Conservation (phyloP, 2,113 vertebrate genomes). For the Acinonyx jubatus region DNA sequence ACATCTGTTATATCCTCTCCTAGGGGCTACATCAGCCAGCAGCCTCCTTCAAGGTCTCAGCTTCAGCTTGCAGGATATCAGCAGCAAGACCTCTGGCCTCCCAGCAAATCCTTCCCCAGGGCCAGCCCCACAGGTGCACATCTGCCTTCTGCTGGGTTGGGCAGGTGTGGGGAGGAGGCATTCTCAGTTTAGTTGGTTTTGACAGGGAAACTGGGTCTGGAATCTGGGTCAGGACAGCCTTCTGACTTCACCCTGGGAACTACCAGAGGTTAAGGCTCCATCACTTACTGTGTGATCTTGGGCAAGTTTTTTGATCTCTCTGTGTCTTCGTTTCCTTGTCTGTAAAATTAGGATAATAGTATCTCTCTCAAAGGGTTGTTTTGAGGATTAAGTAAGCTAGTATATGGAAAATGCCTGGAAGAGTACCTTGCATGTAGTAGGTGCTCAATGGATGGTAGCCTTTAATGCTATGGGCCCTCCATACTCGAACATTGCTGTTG, state of each 20-base stretch:
- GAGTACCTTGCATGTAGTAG: background rate
- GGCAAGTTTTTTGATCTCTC: conserved; percentile 15
- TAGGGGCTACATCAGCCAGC: conserved; percentile 94
- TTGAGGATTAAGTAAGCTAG: background rate
- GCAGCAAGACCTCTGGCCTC: conserved; percentile 90
- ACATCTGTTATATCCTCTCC: background rate
- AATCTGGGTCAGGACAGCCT: background rate
- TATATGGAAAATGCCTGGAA: background rate
- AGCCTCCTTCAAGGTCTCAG: conserved; percentile 97
- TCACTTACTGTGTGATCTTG: background rate
- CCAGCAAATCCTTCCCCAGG: conserved; percentile 82
- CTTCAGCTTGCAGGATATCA: conserved; percentile 98
- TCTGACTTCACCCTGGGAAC: background rate
- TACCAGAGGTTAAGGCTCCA: background rate
- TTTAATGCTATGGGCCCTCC: background rate
- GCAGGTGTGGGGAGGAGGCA: background rate
- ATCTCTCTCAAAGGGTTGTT: background rate
- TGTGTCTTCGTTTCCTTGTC: background rate
- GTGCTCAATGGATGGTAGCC: background rate
- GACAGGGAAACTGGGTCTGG: background rate
- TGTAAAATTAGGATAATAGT: conserved; percentile 10
- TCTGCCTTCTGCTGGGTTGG: background rate
- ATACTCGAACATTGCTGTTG: background rate
- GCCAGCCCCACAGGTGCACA: conserved; percentile 84
- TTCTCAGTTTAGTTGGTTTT: background rate